Base-by-base conservation (phyloP, 2,888 invertebrate genomes). In the Acleris laterana region DNA sequence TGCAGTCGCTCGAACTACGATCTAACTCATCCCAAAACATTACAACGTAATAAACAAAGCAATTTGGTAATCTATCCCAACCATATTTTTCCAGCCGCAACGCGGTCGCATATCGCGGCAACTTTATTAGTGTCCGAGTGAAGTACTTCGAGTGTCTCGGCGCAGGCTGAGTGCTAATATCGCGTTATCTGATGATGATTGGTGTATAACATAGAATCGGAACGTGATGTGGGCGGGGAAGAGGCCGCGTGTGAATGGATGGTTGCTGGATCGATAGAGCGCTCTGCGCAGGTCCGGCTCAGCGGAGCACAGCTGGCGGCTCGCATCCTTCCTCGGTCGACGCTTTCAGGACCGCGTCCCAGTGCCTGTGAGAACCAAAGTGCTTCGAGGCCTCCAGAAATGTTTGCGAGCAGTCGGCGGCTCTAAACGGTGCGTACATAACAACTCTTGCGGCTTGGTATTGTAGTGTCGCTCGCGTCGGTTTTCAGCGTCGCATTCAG, bases 151-250 rank as follows among this genome's bases (percentile, higher is more conserved):
- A 87, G 84, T 83, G 82, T 78, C 68, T 77, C 79, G 80, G 83
- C 81, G 80, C 79, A 72, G 79, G 76, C 75, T 53, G 74, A 79
- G 81, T 80, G 79, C 76, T 85, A 88, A 90, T 90, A 90, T 82
- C 77, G 79, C 80, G 83, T 88, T 92, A 91, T 90, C 90, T 85
- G 85, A 86, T 84, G 85, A 83, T 88, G 89, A 89, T 91, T 89
- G 85, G 81, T 81, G 85, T 87, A 83, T 86, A 87, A 86, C 87
- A 85, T 80, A 70, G 78, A 79, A 74, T 79, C 75, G 82, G 79
- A 74, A 70, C 72, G 84, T 82, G 85, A 87, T 87, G 90, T 90
- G 87, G 91, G 90, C 87, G 89, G 84, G 70, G 82, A 81, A 83
- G 83, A 82, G 85, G 82, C 78, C 80, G 81, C 82, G 77, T 83